Percentiles rank a stretch among this genome's conserved stretches.
phyloP scores from a whole-genome alignment of 1,140 invertebrate genomes.

The Drosophila bocki region DNA sequence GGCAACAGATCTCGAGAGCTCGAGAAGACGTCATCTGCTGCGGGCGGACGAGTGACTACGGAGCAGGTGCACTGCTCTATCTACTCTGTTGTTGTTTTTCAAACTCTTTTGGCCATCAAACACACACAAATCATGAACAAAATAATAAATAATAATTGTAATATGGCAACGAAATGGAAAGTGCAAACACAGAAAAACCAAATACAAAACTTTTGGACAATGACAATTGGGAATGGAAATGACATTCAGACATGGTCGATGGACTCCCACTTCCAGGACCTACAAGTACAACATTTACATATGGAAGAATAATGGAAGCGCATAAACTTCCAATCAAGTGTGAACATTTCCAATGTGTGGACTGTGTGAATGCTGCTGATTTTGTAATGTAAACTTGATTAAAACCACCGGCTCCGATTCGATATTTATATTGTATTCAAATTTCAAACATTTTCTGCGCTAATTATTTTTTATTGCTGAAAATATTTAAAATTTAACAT shows the following conservation, averaged over 20 bases:
- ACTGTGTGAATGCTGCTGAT: not conserved
- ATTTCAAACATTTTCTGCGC: not conserved
- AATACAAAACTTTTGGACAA: slow-evolving; percentile 11
- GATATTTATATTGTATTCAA: not conserved
- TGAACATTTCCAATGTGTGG: not conserved
- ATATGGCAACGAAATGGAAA: slow-evolving; percentile 5
- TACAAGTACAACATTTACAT: not conserved
- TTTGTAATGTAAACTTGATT: not conserved
- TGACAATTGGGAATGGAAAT: slow-evolving; percentile 1
- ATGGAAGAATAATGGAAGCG: not conserved
- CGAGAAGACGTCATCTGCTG: not conserved
- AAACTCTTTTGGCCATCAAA: not conserved
- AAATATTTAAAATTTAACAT: not conserved
- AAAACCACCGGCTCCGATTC: not conserved
- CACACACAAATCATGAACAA: not conserved
- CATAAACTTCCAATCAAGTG: not conserved
- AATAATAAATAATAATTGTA: not conserved
- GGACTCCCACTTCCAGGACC: not conserved
- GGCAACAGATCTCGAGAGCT: not conserved
- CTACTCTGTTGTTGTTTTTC: not conserved
- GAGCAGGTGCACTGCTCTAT: not conserved
- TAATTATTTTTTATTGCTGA: no score
- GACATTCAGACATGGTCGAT: not conserved
- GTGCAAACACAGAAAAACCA: slow-evolving; percentile 12
- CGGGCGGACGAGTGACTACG: not conserved